Evolutionary conservation across 2,888 invertebrate genomes (phyloP), one percentile per base, ranked within the genome.

Genomic region (Drosophila colorata): DNA sequence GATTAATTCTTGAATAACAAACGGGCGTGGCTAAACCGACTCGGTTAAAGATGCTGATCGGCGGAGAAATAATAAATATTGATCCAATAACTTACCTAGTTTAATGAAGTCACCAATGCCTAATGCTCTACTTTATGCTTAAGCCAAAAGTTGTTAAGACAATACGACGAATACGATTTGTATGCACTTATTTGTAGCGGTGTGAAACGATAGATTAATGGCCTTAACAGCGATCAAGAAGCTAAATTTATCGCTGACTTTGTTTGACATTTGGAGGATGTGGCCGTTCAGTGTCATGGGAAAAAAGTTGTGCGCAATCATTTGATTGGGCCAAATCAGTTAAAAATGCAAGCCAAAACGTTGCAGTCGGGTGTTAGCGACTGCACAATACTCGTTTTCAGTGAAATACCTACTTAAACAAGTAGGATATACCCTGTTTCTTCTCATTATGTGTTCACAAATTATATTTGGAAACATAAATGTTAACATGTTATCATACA

Each of bases 121-220:
- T 43, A 51, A 72, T 38, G 20, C 43, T 40, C 28, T 33, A 58
- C 59, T 53, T 44, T 59, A 63, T 58, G 60, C 60, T 52, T 33
- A 69, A 69, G 55, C 65, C 55, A 58, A 63, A 23, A 55, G 51
- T 35, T 40, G 14, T 14, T 41, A 44, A 65, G 52, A 13, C 13
- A 25, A 9, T n/a, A n/a, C 51, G 47, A 57, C 49, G 46, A 69
- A 71, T 71, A 63, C 61, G 72, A 78, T 78, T 80, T 84, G 78
- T 74, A 66, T 72, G 78, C 74, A 77, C 74, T 77, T 70, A 80
- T 68, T 77, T 70, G 69, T 70, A 65, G 74, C 69, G 71, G 78
- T 75, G 67, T 80, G 85, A 75, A 84, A 61, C 70, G 72, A 78
- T 72, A 69, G 72, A 81, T 84, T 80, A 78, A 84, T 78, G 73